Evolutionary conservation across 2,113 vertebrate genomes (phyloP), one percentile per base, ranked within the genome.

Genomic region (Brachypteracias leptosomus): DNA sequence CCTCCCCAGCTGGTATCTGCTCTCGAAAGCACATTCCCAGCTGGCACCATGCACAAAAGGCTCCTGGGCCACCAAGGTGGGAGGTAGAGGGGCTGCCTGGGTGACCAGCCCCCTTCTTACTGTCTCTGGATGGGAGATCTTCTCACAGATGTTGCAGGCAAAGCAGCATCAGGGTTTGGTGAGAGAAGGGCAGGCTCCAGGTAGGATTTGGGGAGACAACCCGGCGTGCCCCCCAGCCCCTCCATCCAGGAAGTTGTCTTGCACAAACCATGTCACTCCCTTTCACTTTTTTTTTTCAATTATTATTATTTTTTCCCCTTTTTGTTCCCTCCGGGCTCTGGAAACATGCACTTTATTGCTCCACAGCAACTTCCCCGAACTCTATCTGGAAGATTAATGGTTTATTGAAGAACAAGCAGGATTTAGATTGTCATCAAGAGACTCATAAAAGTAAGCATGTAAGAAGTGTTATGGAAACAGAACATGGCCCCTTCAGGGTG

Each of bases 371-470:
- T 97, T 97, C 94, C 93, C 92, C 95, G 96, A 97, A 96, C 87
- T 91, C 70, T 73, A 96, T 96, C 95, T 91, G 67, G 85, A 92
- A 97, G 97, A 98, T 97, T 97, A 97, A 98, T 96, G 96, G 90
- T 84, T 97, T 97, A 94, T 96, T 94, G 94, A 97, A 96, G 96
- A 97, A 95, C 81, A 82, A 94, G 97, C 97, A 98, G 96, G 97
- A 97, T 96, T 97, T 97, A 97, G 91, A 97, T 97, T 97, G 97
- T 95, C 96, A 97, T 94, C 97, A 91, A 93, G 96, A 98, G 97
- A 96, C 94, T 90, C 94, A 96, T 97, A 98, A 97, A 97, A 97
- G 85, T 44, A 96, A 97, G 93, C 83, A 97, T 84, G 94, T 89
- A 96, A 97, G 97, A 93, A 97, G 86, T 91, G 88, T 96, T 96